Percentiles rank a stretch among this genome's conserved stretches.
Conservation (phyloP, 2,888 invertebrate species). For the Caenorhabditis panamensis region DNA sequence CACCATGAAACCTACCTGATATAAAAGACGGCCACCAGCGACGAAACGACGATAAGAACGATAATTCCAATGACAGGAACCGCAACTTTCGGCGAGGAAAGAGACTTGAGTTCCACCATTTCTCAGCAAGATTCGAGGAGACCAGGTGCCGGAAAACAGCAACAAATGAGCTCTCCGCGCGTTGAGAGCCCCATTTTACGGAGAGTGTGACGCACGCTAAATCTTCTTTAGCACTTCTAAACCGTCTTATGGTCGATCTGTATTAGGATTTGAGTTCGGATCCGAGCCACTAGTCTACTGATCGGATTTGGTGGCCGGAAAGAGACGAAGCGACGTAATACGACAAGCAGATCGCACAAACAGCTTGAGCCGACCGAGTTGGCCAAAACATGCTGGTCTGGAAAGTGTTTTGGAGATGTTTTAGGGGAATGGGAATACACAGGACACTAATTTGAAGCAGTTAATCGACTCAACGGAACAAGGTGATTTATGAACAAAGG, state of each 20-base stretch:
- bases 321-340: not conserved
- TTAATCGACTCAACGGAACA: no score
- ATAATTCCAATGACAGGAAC: constrained; percentile 59
- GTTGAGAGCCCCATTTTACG: constrained; percentile 34
- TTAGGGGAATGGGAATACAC: no score
- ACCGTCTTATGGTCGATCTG: constrained; percentile 14
- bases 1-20: constrained; percentile 47
- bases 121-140: not conserved
- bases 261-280: constrained; percentile 21
- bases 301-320: constrained; percentile 26
- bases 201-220: constrained; percentile 43
- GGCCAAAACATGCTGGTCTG: not conserved
- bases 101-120: constrained; percentile 62
- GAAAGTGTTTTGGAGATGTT: not conserved
- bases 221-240: constrained; percentile 49
- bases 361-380: not conserved
- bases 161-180: constrained; percentile 33
- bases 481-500: no score
- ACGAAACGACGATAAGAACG: constrained; percentile 58
- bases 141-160: not conserved
- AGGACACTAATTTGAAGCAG: no score
- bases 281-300: not conserved
- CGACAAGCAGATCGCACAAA: not conserved
- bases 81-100: constrained; percentile 64
- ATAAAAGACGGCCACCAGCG: constrained; percentile 65